Evolutionary conservation across 2,888 invertebrate genomes (phyloP), one percentile per base, ranked within the genome.

Genomic region (Notocelia uddmanniana): DNA sequence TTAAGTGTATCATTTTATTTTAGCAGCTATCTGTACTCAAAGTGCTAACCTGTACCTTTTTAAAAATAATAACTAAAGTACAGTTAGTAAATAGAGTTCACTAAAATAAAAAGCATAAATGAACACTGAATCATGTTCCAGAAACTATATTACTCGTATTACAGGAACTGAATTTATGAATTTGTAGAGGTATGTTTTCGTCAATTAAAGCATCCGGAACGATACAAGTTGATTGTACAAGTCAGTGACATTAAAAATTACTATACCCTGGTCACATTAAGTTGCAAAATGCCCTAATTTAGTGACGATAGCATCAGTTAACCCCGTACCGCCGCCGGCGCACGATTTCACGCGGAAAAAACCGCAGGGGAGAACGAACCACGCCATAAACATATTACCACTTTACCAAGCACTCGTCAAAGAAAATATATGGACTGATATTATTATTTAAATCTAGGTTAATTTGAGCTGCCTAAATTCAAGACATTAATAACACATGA

Each of bases 361-460:
- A 31, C n/a, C n/a, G 1, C 13, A 76, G 77, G 78, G 77, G 76
- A 75, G 10, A n/a, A 41, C 13, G 73, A 73, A 58, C 54, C 55
- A 21, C 73, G 34, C 78, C 77, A 82, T 87, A 84, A 84, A 85
- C 34, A 83, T 71, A 6, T 31, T 31, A 70, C 73, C 34, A 83
- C 70, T 1, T 31, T 31, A 70, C 73, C 77, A 21, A 21, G 26
- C 31, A 31, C 54, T 21, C 8, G 31, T 5, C 8, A 31, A 31
- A n/a, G n/a, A n/a, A n/a, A n/a, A n/a, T n/a, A n/a, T n/a, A n/a
- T n/a, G n/a, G n/a, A n/a, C n/a, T n/a, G n/a, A n/a, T n/a, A n/a
- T n/a, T n/a, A n/a, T n/a, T n/a, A n/a, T n/a, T n/a, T n/a, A n/a
- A n/a, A n/a, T 34, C 34, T 34, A 34, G 10, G 34, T 34, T 34